Evolutionary conservation across 2,888 invertebrate genomes (phyloP), one percentile per base, ranked within the genome.

Genomic region (Cybosia mesomella): DNA sequence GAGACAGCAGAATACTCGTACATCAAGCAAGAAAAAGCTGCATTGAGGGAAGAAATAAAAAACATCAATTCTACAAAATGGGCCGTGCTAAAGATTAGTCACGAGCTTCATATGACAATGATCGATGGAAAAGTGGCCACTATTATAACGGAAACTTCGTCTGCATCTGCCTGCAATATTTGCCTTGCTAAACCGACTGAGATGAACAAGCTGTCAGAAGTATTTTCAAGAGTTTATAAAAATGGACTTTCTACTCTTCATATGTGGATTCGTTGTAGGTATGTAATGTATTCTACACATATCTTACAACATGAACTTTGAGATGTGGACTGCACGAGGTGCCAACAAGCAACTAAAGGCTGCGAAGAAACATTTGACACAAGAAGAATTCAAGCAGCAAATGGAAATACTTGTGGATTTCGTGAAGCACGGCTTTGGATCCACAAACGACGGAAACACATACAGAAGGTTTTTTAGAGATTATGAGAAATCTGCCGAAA

Each of bases 391-490:
- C n/a, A n/a, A n/a, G n/a, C n/a, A n/a, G n/a, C n/a, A n/a, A n/a
- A n/a, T n/a, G n/a, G n/a, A n/a, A n/a, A n/a, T n/a, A n/a, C n/a
- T n/a, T n/a, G n/a, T n/a, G n/a, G n/a, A n/a, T n/a, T n/a, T n/a
- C n/a, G n/a, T n/a, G n/a, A n/a, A n/a, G n/a, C n/a, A n/a, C n/a
- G n/a, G n/a, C n/a, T n/a, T n/a, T n/a, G n/a, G n/a, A n/a, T n/a
- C n/a, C n/a, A n/a, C n/a, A n/a, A n/a, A n/a, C n/a, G n/a, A n/a
- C n/a, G n/a, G n/a, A n/a, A n/a, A 49, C 49, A 18, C n/a, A 49
- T 11, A 10, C 22, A 54, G 54, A 54, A 54, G 54, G 22, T n/a
- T 54, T 54, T 54, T 54, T 54, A 54, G 54, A 22, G 54, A 54
- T 22, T 22, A 22, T 22, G 9, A 54, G 9, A 54, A 54, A 54